These are phyloP conservation scores for Platygyra sinensis DNA, from an alignment of 64 coral and sea anemone genomes.

Conservation along the genomic window DNA sequence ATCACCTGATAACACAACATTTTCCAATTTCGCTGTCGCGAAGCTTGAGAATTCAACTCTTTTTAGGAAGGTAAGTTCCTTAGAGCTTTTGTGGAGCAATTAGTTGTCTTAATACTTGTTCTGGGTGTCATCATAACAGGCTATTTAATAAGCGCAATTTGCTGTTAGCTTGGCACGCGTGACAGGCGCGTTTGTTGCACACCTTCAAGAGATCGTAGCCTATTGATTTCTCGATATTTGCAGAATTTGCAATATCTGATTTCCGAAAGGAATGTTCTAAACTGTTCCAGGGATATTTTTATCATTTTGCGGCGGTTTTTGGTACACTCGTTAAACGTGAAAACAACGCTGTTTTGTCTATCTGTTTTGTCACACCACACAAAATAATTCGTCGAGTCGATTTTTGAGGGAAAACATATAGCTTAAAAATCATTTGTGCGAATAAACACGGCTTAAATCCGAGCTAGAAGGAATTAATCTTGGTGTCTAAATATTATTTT, in stretches of 20 bases:
- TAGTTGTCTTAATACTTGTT: not conserved
- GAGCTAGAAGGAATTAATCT: too few species aligned
- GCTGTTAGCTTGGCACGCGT: not conserved
- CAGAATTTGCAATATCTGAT: not conserved
- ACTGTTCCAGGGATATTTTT: not conserved
- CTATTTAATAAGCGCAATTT: not conserved
- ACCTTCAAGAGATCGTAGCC: not conserved
- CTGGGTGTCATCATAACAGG: not conserved
- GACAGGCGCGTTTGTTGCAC: not conserved
- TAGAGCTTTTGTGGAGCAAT: not conserved
- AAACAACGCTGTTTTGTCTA: too few species aligned
- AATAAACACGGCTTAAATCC: too few species aligned
- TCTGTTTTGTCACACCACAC: not conserved
- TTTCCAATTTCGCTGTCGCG: not conserved
- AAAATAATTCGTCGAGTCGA: not conserved
- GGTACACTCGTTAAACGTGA: not conserved
- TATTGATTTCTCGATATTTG: not conserved
- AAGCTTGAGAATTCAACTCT: not conserved
- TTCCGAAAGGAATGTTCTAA: not conserved
- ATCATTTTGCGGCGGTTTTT: not conserved
- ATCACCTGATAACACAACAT: not conserved
- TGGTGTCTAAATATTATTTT: too few species aligned
- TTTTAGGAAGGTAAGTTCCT: not conserved
- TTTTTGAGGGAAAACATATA: too few species aligned
- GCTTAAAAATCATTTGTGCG: too few species aligned